These are phyloP conservation scores for Bucorvus abyssinicus DNA, from an alignment of 2,797 vertebrate species.

Conservation along the genomic window DNA sequence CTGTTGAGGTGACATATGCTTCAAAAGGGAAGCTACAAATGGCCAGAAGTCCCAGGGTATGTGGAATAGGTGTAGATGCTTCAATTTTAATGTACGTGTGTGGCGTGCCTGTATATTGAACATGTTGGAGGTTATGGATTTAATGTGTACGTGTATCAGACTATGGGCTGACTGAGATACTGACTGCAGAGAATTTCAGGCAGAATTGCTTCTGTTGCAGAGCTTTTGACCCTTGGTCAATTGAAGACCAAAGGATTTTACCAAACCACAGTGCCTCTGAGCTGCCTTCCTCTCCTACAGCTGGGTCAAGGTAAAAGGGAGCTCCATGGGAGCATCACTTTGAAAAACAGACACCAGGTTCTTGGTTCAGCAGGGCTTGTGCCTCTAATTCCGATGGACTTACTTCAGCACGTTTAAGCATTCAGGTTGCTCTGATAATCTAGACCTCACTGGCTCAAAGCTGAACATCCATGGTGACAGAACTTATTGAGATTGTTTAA, in stretches of 20 bases:
- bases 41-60: neutral
- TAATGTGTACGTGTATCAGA: neutral
- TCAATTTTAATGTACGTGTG: rapidly evolving
- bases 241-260: neutral
- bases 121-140: neutral
- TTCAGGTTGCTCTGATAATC: neutral
- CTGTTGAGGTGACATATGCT: neutral
- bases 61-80: neutral
- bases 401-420: neutral
- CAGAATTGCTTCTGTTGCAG: neutral
- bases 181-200: neutral
- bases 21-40: neutral
- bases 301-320: neutral
- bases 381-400: neutral
- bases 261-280: neutral
- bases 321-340: rapidly evolving
- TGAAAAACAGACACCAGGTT: neutral
- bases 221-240: neutral
- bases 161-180: neutral
- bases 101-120: neutral
- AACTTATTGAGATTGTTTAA: neutral
- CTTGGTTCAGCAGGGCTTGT: neutral
- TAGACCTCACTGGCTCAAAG: neutral
- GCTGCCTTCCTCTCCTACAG: neutral
- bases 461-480: neutral